Conservation (phyloP, 2,113 vertebrate species). For the Tychaedon coryphoeus region DNA sequence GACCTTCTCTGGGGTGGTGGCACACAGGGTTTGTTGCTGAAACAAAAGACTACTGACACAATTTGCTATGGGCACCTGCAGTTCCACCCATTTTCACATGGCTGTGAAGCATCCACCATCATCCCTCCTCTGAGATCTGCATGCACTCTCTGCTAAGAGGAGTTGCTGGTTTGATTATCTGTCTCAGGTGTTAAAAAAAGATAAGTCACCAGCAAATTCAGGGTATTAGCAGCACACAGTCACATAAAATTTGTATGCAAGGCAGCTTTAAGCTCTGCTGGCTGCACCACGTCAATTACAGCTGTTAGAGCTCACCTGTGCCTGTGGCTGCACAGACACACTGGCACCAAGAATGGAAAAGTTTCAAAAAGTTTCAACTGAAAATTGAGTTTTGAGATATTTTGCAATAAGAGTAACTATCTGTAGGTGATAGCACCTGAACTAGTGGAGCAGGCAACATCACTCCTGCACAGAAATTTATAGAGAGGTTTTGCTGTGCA, state of each 20-base stretch:
- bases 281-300: accelerated
- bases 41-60: not conserved
- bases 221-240: not conserved
- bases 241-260: not conserved
- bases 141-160: not conserved
- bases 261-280: not conserved
- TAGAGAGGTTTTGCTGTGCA: not conserved
- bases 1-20: not conserved
- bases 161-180: not conserved
- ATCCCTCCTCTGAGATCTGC: not conserved
- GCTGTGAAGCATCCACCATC: not conserved
- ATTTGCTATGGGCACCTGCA: not conserved
- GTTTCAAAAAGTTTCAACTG: not conserved
- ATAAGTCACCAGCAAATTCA: not conserved
- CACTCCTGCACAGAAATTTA: not conserved
- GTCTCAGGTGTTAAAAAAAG: not conserved
- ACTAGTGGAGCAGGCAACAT: not conserved
- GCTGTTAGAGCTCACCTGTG: not conserved
- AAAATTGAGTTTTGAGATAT: not conserved
- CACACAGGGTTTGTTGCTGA: not conserved
- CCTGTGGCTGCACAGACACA: not conserved
- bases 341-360: not conserved
- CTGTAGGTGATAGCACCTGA: not conserved
- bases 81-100: not conserved
- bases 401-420: not conserved